Percentiles rank a stretch among this genome's conserved stretches.
Evolutionary conservation across 2,888 invertebrate species (phyloP).

Genomic region (Aleiodes alternator): DNA sequence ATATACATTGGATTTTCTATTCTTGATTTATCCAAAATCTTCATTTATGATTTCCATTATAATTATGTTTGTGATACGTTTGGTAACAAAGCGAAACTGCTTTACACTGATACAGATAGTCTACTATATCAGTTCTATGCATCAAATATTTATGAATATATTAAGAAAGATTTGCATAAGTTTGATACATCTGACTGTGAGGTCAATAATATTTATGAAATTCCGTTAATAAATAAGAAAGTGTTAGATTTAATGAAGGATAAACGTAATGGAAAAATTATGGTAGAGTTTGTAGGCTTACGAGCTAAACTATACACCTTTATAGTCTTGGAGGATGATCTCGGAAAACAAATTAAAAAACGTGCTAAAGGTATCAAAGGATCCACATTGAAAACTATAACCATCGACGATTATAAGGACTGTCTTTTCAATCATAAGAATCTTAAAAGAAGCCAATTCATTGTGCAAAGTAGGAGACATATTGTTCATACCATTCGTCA

Average conservation of each 20-base stretch:
- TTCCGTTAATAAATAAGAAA: slow-evolving; percentile 61
- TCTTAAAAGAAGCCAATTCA: slow-evolving; percentile 37
- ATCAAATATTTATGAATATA: slow-evolving; percentile 66
- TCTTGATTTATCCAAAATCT: slow-evolving; percentile 70
- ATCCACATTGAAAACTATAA: slow-evolving; percentile 41
- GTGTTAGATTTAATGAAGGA: slow-evolving; percentile 64
- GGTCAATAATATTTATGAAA: slow-evolving; percentile 56
- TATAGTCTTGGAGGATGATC: slow-evolving; percentile 35
- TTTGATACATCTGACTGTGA: slow-evolving; percentile 65
- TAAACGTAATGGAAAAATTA: slow-evolving; percentile 60
- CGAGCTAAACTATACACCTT: slow-evolving; percentile 60
- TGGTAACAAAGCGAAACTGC: not conserved
- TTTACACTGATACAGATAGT: slow-evolving; percentile 58
- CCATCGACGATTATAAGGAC: slow-evolving; percentile 43
- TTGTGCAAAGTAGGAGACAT: slow-evolving; percentile 46
- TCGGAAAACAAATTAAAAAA: slow-evolving; percentile 25
- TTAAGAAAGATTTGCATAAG: slow-evolving; percentile 57
- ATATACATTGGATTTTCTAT: slow-evolving; percentile 71
- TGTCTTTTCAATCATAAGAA: slow-evolving; percentile 35
- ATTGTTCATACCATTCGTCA: slow-evolving; percentile 16
- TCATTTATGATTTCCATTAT: too few relatives aligned
- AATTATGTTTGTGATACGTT: not conserved
- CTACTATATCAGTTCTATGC: slow-evolving; percentile 64
- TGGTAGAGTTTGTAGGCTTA: slow-evolving; percentile 62
- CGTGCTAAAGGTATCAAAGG: slow-evolving; percentile 46